Base-by-base conservation (phyloP, 2,888 invertebrate species). In the Ellobium chinense region DNA sequence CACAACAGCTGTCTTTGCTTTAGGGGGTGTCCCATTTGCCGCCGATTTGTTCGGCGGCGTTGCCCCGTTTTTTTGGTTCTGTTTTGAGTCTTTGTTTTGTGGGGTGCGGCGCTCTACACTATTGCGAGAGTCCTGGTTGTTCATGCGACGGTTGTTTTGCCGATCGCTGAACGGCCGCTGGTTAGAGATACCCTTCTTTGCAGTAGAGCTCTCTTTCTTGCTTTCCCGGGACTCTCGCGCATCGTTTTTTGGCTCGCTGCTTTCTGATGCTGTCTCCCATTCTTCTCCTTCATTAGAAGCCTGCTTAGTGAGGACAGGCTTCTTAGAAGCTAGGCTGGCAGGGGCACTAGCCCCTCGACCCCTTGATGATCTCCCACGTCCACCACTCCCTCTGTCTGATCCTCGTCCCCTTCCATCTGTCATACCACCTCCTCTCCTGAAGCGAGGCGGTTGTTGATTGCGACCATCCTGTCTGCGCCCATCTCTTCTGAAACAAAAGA, bases 221-320 rank as follows among this genome's bases (percentile, higher is more conserved):
- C 78, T 77, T 46, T 82, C 78, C 70, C 86, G 85, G 76, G 82
- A 82, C 81, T 89, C 89, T 74, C 88, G 87, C 56, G 83, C 76
- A 75, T 90, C 91, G 84, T 86, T 89, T 89, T 89, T 91, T 87
- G 89, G 87, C 85, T 93, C 96, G 92, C 96, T 96, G 93, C 96
- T 96, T 93, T 97, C 97, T 9, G 96, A 96, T 27, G 94, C 94
- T 1, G 96, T 96, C 92, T 96, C 97, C 95, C 96, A 96, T 89
- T 96, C 94, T 78, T 92, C 91, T 24, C 85, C 85, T 78, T 94
- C 92, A 90, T 93, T 90, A 21, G 92, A 92, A 81, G 91, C 91
- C 82, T 93, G 92, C 83, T 92, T 92, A 4, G 88, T 89, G 21
- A 92, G 87, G n/a, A 86, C 88, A 58, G 91, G 91, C 66, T 88